phyloP scores from a whole-genome alignment of 2,888 invertebrate genomes.

The Dryomyza anilis region DNA sequence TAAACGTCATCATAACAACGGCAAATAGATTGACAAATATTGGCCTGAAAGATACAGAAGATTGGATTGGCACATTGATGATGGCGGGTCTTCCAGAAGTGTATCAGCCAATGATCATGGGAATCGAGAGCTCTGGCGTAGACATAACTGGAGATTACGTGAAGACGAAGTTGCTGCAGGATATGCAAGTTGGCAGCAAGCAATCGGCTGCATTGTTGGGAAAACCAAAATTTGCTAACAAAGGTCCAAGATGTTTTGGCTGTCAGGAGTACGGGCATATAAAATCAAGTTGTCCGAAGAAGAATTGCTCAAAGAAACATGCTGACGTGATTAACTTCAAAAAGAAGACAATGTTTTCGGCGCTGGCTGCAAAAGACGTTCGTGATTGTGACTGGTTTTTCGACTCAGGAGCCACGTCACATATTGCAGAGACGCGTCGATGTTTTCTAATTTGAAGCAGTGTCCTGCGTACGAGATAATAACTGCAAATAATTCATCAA shows the following conservation, averaged over 20 bases:
- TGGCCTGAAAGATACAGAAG: conserved; percentile 24
- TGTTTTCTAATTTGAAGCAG: neutral
- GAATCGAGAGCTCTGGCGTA: conserved; percentile 28
- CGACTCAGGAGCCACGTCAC: neutral
- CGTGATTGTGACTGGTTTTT: neutral
- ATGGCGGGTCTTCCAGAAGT: conserved; percentile 28
- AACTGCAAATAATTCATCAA: neutral
- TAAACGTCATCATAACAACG: conserved; percentile 7
- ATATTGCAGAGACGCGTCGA: neutral
- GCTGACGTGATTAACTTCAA: neutral
- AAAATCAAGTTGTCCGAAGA: neutral
- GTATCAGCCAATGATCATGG: conserved; percentile 30
- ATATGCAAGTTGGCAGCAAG: conserved; percentile 16
- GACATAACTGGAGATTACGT: conserved; percentile 25
- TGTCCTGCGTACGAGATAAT: neutral
- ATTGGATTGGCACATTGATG: conserved; percentile 27
- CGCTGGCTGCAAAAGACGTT: neutral
- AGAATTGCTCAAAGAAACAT: neutral
- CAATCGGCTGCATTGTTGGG: neutral
- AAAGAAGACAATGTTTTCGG: neutral
- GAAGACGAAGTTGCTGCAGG: conserved; percentile 35
- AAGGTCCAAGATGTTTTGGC: neutral
- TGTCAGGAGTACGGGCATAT: neutral
- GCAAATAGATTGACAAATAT: conserved; percentile 22
- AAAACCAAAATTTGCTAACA: neutral